Evolutionary conservation across 2,888 invertebrate genomes (phyloP), one percentile per base, ranked within the genome.

Genomic region (Chrysolina haemoptera): DNA sequence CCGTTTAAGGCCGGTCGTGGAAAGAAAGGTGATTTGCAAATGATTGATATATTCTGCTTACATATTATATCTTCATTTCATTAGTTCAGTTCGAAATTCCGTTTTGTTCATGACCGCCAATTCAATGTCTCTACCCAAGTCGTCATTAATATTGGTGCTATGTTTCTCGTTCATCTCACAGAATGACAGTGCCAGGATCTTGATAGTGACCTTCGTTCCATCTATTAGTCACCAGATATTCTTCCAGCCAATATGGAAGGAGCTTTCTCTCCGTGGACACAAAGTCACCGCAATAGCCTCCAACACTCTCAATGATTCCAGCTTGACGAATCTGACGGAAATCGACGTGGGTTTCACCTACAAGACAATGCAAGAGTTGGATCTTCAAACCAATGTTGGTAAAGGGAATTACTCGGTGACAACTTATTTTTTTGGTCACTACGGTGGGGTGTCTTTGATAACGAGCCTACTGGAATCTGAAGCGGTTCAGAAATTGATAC

Each of bases 211-310:
- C 12, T 18, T 16, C 11, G 27, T 40, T 14, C 66, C 66, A 76
- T 48, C 48, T 5, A n/a, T 20, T 70, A 90, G 90, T 78, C 90
- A 90, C 76, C 90, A 90, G 82, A 82, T 88, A 1, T 86, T 89
- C 1, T 89, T 85, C 82, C 86, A 86, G 65, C 86, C 87, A 10
- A 82, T 91, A 27, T 88, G 89, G 81, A 84, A 85, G 22, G 89
- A 88, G 68, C 79, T 91, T 46, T 87, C 88, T 0, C 81, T 86
- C 53, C 84, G 87, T 74, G 90, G 90, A 10, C 91, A 91, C 76
- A 82, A 90, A 70, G 74, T 91, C 0, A 87, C 88, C 0, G 83
- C 89, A 0, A 70, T 90, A 16, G 89, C 90, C 1, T 81, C 86
- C 1, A 80, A 85, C 81, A 89, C 90, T 0, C 76, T 88, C 0